Evolutionary conservation across 1,140 invertebrate species (phyloP).

Genomic region (Acromyrmex heyeri): DNA sequence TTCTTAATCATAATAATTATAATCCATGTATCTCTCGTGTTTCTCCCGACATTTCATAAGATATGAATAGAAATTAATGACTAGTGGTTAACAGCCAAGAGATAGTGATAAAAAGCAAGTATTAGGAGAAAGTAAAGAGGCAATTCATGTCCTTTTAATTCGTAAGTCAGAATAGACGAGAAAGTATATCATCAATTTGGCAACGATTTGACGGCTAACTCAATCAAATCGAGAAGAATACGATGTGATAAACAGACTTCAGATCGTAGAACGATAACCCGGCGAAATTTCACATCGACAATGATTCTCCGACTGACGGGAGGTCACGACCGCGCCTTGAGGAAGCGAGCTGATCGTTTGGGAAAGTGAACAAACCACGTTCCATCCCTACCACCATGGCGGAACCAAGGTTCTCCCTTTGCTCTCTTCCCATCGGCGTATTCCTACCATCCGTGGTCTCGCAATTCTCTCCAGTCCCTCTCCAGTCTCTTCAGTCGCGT

Average conservation of each 20-base stretch:
- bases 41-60: constrained; percentile 30
- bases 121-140: neutral
- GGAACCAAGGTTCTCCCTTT: constrained; percentile 79
- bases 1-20: constrained; percentile 28
- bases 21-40: neutral
- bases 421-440: constrained; percentile 70
- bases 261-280: constrained; percentile 32
- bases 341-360: constrained; percentile 81
- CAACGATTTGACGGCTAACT: constrained; percentile 1
- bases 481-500: constrained; percentile 59
- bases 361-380: constrained; percentile 87
- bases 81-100: neutral
- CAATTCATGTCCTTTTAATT: constrained; percentile 1
- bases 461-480: constrained; percentile 72
- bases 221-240: constrained; percentile 17
- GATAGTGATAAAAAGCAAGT: neutral
- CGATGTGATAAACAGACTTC: neutral
- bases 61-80: constrained; percentile 22
- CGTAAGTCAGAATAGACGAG: neutral
- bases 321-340: constrained; percentile 85
- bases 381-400: constrained; percentile 84
- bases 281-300: constrained; percentile 68
- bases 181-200: constrained; percentile 5
- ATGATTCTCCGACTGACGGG: constrained; percentile 71
- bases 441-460: constrained; percentile 71